Percentiles rank a stretch among this genome's conserved stretches.
These are phyloP conservation scores for Chrysina gloriosa DNA, from an alignment of 2,888 invertebrate species.

Conservation along the genomic window DNA sequence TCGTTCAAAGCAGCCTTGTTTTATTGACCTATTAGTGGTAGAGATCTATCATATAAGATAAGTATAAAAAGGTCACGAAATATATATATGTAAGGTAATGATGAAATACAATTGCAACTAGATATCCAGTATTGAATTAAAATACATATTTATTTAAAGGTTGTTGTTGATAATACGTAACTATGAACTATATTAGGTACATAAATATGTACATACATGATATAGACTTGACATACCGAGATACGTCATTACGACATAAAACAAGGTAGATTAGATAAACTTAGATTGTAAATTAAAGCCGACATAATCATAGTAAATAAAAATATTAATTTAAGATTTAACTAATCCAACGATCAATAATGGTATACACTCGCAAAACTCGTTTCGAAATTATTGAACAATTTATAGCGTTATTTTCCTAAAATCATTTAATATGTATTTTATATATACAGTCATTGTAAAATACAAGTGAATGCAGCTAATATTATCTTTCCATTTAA, in stretches of 20 bases:
- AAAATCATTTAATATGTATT: too few species aligned
- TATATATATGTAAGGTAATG: too few species aligned
- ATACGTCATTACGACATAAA: slow-evolving; percentile 18
- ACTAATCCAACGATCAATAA: neutral
- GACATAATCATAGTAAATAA: neutral
- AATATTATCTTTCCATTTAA: too few species aligned
- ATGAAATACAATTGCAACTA: neutral
- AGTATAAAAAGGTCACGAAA: too few species aligned
- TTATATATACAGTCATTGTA: too few species aligned
- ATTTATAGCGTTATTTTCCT: neutral
- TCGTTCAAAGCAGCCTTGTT: too few species aligned
- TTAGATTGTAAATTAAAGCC: slow-evolving; percentile 3
- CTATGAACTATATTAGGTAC: neutral
- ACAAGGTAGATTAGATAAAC: slow-evolving; percentile 27
- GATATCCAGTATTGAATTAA: neutral
- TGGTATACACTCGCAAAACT: neutral
- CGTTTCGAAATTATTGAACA: neutral
- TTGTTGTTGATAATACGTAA: neutral
- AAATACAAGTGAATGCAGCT: too few species aligned
- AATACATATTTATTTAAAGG: neutral
- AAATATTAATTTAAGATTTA: slow-evolving; percentile 19
- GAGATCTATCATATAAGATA: too few species aligned
- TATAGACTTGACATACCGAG: too few species aligned
- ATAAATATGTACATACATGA: neutral
- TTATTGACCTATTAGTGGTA: too few species aligned